Percentiles rank a stretch among this genome's conserved stretches.
Conservation (phyloP, 2,797 vertebrate species). For the Valencia hispanica region DNA sequence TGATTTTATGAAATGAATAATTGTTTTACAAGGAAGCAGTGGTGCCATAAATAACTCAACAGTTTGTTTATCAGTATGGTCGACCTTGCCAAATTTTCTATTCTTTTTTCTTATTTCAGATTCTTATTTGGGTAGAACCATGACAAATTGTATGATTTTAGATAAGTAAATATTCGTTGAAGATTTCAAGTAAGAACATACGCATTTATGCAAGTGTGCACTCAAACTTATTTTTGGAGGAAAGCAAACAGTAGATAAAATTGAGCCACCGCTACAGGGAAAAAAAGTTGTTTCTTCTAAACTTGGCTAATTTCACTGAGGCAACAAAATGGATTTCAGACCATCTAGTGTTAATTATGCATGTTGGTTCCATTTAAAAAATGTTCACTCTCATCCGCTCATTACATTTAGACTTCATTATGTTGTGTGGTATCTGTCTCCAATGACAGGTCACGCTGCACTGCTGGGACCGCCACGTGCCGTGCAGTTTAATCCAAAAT, state of each 20-base stretch:
- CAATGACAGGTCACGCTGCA: conserved; percentile 9
- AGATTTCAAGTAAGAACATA: neutral
- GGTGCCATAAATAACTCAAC: neutral
- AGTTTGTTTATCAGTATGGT: neutral
- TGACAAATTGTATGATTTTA: neutral
- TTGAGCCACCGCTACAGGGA: neutral
- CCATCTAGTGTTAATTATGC: conserved; percentile 20
- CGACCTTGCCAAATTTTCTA: neutral
- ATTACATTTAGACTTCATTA: conserved; percentile 26
- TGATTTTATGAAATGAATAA: conserved; percentile 10
- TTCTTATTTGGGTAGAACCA: no score
- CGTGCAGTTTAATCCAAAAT: conserved; percentile 24
- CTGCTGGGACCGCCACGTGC: conserved; percentile 24
- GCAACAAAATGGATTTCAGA: conserved; percentile 24
- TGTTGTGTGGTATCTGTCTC: conserved; percentile 22
- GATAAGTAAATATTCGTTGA: neutral
- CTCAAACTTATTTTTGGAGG: neutral
- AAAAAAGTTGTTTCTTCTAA: conserved; percentile 19
- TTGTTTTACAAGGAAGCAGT: neutral
- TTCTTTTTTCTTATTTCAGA: neutral
- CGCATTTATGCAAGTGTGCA: neutral
- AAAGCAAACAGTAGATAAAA: neutral
- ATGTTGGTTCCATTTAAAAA: conserved; percentile 26
- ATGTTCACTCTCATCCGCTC: conserved; percentile 12
- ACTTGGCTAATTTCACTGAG: conserved; percentile 15